These are phyloP conservation scores for Frieseomelitta varia DNA, from an alignment of 1,140 invertebrate genomes.

Conservation along the genomic window DNA sequence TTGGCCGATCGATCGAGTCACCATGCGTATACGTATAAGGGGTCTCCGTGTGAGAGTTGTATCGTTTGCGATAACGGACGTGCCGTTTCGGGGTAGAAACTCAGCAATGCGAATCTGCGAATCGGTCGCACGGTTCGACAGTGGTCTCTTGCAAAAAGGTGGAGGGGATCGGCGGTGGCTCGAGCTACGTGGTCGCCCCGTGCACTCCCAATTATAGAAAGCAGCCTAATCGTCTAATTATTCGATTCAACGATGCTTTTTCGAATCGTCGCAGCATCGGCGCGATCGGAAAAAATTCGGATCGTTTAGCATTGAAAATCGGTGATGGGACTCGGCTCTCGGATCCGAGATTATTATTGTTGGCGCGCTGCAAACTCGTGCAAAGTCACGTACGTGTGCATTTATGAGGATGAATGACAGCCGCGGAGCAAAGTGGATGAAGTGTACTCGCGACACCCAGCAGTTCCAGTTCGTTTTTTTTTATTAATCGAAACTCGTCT, in stretches of 20 bases:
- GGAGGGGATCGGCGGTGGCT: slow-evolving; percentile 59
- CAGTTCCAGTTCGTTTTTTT: too few relatives aligned
- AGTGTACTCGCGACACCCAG: too few relatives aligned
- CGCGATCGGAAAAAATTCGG: neutral
- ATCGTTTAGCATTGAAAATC: slow-evolving; percentile 17
- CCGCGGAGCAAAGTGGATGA: too few relatives aligned
- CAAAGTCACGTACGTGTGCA: neutral
- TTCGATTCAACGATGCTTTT: slow-evolving; percentile 17
- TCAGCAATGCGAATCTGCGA: slow-evolving; percentile 68
- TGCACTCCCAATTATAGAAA: slow-evolving; percentile 59
- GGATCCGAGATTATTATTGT: slow-evolving; percentile 40
- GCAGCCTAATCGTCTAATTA: slow-evolving; percentile 39
- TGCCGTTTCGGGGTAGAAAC: slow-evolving; percentile 65
- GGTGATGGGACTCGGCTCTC: neutral
- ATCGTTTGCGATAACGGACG: slow-evolving; percentile 45
- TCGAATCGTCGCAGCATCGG: neutral
- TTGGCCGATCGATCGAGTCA: slow-evolving; percentile 1
- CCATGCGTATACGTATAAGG: neutral
- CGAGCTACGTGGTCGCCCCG: slow-evolving; percentile 60
- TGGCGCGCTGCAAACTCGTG: slow-evolving; percentile 2
- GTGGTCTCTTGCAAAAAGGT: slow-evolving; percentile 33
- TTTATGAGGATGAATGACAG: slow-evolving; percentile 3
- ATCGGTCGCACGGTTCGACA: slow-evolving; percentile 37
- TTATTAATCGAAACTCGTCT: too few relatives aligned
- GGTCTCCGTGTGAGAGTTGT: slow-evolving; percentile 6